Evolutionary conservation across 2,113 vertebrate genomes (phyloP).

Genomic region (Toxotes chatareus): DNA sequence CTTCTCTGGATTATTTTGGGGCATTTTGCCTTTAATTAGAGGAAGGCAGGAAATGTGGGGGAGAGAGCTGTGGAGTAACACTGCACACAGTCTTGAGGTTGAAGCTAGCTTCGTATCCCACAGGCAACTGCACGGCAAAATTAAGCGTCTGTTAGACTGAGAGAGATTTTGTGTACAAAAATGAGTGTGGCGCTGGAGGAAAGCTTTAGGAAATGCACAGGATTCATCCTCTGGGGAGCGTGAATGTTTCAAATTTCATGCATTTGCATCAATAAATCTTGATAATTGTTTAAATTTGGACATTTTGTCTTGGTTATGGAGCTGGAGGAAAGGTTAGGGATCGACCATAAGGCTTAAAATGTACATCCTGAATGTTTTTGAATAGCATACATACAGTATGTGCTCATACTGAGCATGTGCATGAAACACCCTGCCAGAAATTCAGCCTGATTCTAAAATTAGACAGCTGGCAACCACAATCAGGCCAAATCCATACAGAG

Average conservation of each 20-base stretch:
- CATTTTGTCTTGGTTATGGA: neutral
- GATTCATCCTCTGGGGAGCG: neutral
- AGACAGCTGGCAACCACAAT: neutral
- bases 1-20: neutral
- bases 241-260: neutral
- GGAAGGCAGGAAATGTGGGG: neutral
- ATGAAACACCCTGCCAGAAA: neutral
- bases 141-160: no score
- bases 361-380: neutral
- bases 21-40: conserved; percentile 1
- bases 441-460: no score
- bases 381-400: neutral
- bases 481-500: neutral
- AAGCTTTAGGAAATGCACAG: neutral
- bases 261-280: neutral
- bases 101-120: no score
- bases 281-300: neutral
- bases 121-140: no score
- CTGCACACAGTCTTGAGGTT: no score
- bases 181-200: no score
- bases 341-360: neutral
- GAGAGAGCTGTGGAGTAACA: neutral
- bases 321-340: no score
- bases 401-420: no score
- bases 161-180: no score